A percentile compares a stretch with the other conserved stretches of the same genome.
These are phyloP conservation scores for Falco naumanni DNA, from an alignment of 2,797 vertebrate species.

Conservation along the genomic window DNA sequence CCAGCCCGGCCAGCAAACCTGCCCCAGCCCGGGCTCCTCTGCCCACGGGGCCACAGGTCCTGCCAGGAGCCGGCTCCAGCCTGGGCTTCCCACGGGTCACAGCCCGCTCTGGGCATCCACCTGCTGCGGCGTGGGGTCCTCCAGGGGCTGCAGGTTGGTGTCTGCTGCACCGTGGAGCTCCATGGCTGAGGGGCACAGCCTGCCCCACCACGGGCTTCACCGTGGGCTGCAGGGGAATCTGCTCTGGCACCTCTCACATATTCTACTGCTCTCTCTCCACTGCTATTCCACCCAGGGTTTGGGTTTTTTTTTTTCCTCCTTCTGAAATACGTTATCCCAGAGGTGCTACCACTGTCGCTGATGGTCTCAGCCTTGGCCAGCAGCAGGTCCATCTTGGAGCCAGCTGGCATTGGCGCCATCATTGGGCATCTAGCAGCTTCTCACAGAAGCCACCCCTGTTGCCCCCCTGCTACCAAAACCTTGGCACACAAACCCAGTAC, in stretches of 20 bases:
- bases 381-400: background rate
- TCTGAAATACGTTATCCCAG: background rate
- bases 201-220: too few species aligned
- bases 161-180: background rate
- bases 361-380: background rate
- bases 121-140: background rate
- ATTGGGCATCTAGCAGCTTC: too few species aligned
- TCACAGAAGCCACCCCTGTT: too few species aligned
- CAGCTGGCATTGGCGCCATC: background rate
- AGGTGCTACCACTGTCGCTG: background rate
- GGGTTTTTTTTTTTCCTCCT: background rate
- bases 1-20: too few species aligned
- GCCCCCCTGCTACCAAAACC: too few species aligned
- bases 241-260: accelerated
- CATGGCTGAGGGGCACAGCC: background rate
- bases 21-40: too few species aligned
- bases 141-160: background rate
- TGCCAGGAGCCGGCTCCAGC: too few species aligned
- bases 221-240: background rate
- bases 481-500: background rate
- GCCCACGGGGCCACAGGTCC: too few species aligned
- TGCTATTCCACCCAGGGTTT: too few species aligned
- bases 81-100: too few species aligned
- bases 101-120: too few species aligned
- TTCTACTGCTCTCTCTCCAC: background rate